phyloP scores from a whole-genome alignment of 2,888 invertebrate genomes.

The Yponomeuta evonymella region DNA sequence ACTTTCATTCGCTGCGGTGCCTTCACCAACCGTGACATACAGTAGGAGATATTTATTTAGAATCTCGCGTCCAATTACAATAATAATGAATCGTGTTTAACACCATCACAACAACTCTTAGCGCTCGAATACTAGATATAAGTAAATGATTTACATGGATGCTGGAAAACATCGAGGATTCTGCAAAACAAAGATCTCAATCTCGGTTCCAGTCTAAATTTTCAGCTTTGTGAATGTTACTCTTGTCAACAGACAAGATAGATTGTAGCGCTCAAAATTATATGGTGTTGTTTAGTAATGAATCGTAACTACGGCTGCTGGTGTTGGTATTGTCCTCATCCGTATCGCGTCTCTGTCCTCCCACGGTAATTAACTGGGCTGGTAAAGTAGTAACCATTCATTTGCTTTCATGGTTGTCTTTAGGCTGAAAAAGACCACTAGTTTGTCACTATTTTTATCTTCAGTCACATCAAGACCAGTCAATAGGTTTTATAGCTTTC shows the following conservation, averaged over 20 bases:
- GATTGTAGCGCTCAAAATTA: background rate
- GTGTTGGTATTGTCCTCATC: constrained; percentile 38
- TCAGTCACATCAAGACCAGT: background rate
- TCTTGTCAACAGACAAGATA: background rate
- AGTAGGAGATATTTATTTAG: constrained; percentile 48
- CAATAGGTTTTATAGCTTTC: background rate
- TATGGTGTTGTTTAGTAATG: background rate
- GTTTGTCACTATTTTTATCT: background rate
- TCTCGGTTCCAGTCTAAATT: too few species aligned
- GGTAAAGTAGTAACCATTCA: background rate
- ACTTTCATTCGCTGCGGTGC: constrained; percentile 25
- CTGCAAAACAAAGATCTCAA: too few species aligned
- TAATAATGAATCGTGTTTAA: constrained; percentile 47
- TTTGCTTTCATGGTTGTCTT: background rate
- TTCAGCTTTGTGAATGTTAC: too few species aligned
- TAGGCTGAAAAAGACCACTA: background rate
- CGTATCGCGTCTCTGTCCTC: constrained; percentile 30
- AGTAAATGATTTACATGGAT: too few species aligned
- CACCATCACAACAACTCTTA: background rate
- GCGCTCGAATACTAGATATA: background rate
- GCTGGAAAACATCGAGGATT: too few species aligned
- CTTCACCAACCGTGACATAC: constrained; percentile 30
- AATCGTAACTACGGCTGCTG: constrained; percentile 33
- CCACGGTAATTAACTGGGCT: background rate
- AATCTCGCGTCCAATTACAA: constrained; percentile 58